Percentiles rank a stretch among this genome's conserved stretches.
phyloP scores from a whole-genome alignment of 2,888 invertebrate species.

The Rhagonycha lutea region DNA sequence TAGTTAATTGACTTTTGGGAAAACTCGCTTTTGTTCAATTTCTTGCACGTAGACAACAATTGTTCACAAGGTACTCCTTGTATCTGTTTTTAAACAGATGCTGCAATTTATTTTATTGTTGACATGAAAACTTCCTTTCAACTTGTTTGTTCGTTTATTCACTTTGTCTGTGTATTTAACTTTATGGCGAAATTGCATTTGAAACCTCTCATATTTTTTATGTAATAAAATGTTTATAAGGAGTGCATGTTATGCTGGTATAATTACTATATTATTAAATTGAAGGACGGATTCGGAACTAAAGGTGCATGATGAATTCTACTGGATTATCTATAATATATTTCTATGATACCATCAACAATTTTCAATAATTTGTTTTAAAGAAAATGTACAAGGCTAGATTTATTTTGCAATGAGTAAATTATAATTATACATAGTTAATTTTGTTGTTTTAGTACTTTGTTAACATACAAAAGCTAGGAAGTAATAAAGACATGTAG shows the following conservation, averaged over 20 bases:
- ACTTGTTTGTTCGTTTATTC: background rate
- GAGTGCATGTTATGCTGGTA: background rate
- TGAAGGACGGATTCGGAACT: background rate
- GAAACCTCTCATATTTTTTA: background rate
- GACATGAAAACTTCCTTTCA: background rate
- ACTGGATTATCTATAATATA: too few relatives aligned
- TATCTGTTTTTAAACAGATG: slow-evolving; percentile 1
- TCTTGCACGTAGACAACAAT: slow-evolving; percentile 15
- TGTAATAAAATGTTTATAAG: background rate
- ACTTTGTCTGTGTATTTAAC: background rate
- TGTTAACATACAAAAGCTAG: slow-evolving; percentile 24
- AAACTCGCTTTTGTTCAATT: slow-evolving; percentile 25
- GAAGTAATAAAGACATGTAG: slow-evolving; percentile 41
- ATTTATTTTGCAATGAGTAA: background rate
- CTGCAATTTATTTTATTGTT: slow-evolving; percentile 2
- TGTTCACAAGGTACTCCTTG: background rate
- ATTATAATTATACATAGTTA: background rate
- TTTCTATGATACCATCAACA: too few relatives aligned
- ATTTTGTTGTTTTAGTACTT: background rate
- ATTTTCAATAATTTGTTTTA: too few relatives aligned
- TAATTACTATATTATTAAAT: background rate
- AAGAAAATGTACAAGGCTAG: too few relatives aligned
- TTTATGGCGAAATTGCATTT: background rate
- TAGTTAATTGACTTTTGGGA: slow-evolving; percentile 56
- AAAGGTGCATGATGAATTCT: background rate